These are phyloP conservation scores for Proteles cristata DNA, from an alignment of 2,113 vertebrate genomes.

Conservation along the genomic window DNA sequence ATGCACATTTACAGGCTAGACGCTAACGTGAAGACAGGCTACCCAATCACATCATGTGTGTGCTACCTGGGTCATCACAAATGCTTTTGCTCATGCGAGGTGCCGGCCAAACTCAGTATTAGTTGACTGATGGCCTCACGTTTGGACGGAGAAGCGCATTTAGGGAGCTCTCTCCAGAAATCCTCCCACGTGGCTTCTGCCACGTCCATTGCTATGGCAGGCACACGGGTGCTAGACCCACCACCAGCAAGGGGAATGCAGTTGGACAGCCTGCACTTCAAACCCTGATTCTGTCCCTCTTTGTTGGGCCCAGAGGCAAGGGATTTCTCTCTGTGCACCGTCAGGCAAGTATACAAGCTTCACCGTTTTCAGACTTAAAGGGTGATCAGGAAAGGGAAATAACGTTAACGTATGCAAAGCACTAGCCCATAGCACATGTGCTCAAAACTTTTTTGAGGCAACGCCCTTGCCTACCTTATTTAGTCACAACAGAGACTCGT, in stretches of 20 bases:
- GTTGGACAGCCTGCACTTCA: neutral
- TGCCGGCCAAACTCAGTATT: neutral
- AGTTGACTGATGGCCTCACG: neutral
- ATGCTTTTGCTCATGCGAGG: neutral
- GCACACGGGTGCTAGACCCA: neutral
- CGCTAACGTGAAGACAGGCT: neutral
- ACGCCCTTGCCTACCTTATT: neutral
- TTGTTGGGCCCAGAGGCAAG: neutral
- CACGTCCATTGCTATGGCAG: neutral
- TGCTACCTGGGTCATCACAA: fast-evolving
- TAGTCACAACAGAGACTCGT: neutral
- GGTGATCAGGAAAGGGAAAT: neutral
- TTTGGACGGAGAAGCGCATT: neutral
- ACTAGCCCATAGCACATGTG: neutral
- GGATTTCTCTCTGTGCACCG: neutral
- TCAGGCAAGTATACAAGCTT: neutral
- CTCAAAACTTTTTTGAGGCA: neutral
- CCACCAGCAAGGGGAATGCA: neutral
- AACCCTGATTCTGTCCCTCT: neutral
- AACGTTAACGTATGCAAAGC: neutral
- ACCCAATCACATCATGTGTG: neutral
- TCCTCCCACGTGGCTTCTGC: neutral
- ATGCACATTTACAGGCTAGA: neutral
- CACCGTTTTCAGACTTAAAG: neutral
- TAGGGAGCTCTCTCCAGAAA: neutral